Conservation (phyloP, 35 echinoderm and acorn worm species). For the Strongylocentrotus purpuratus region DNA sequence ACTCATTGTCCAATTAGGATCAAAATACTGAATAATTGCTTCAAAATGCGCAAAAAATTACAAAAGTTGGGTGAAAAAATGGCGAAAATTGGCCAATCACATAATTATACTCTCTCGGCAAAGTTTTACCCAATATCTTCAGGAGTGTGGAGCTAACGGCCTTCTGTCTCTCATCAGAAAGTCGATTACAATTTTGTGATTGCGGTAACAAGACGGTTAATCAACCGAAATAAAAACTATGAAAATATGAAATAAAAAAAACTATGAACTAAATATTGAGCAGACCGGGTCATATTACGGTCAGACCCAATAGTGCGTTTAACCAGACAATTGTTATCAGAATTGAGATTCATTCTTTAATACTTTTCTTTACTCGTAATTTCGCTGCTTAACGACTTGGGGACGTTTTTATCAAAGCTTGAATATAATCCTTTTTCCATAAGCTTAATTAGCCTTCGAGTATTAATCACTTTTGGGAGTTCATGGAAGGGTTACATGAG, state of each 20-base stretch:
- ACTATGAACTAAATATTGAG: background rate
- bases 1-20: too few relatives aligned
- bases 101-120: too few relatives aligned
- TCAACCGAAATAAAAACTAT: background rate
- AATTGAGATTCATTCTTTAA: constrained; percentile 28
- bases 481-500: background rate
- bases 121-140: too few relatives aligned
- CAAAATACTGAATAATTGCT: too few relatives aligned
- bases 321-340: constrained; percentile 14
- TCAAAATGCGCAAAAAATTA: too few relatives aligned
- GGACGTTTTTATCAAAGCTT: background rate
- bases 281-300: background rate
- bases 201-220: background rate
- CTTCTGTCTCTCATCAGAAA: background rate
- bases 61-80: too few relatives aligned
- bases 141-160: background rate
- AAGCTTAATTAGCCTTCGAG: background rate
- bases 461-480: background rate
- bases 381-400: constrained; percentile 36
- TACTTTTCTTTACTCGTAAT: background rate
- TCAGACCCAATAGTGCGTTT: background rate
- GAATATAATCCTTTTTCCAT: constrained; percentile 20
- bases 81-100: too few relatives aligned
- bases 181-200: background rate
- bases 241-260: too few relatives aligned